Percentiles rank a stretch among this genome's conserved stretches.
Conservation (phyloP, 2,888 invertebrate species). For the Parnassius glacialis region DNA sequence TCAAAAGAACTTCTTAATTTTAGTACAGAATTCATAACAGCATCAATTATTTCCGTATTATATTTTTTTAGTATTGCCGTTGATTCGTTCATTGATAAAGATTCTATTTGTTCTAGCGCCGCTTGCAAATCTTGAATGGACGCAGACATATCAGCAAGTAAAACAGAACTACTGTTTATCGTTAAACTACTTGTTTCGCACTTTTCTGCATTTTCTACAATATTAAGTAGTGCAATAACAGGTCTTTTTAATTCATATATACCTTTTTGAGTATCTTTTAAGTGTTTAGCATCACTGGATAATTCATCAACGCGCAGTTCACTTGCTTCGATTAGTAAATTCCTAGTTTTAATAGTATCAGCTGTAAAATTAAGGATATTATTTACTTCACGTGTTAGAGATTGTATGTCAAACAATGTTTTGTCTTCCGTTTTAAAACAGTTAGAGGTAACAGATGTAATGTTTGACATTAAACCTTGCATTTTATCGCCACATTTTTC, state of each 20-base stretch:
- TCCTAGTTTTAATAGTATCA: constrained; percentile 75
- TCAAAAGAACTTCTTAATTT: constrained; percentile 83
- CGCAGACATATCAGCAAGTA: constrained; percentile 68
- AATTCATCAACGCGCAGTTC: constrained; percentile 56
- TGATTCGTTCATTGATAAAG: constrained; percentile 78
- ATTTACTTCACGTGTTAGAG: constrained; percentile 72
- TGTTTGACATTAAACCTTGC: constrained; percentile 74
- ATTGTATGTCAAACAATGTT: constrained; percentile 63
- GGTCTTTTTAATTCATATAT: constrained; percentile 63
- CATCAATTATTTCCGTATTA: constrained; percentile 83
- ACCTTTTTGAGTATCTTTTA: constrained; percentile 67
- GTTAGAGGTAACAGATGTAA: constrained; percentile 64
- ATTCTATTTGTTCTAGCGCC: constrained; percentile 71
- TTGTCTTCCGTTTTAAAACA: constrained; percentile 66
- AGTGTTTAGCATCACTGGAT: constrained; percentile 56
- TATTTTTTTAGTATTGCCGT: constrained; percentile 57
- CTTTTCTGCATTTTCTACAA: constrained; percentile 57
- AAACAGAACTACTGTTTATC: constrained; percentile 56
- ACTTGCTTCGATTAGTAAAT: constrained; percentile 55
- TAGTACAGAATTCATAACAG: constrained; percentile 82
- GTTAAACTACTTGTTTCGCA: constrained; percentile 43
- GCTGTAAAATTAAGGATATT: constrained; percentile 72
- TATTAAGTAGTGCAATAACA: constrained; percentile 57
- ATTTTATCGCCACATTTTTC: constrained; percentile 81
- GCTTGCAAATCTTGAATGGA: constrained; percentile 75